Evolutionary conservation across 2,113 vertebrate genomes (phyloP).

Genomic region (Sigmodon hispidus): DNA sequence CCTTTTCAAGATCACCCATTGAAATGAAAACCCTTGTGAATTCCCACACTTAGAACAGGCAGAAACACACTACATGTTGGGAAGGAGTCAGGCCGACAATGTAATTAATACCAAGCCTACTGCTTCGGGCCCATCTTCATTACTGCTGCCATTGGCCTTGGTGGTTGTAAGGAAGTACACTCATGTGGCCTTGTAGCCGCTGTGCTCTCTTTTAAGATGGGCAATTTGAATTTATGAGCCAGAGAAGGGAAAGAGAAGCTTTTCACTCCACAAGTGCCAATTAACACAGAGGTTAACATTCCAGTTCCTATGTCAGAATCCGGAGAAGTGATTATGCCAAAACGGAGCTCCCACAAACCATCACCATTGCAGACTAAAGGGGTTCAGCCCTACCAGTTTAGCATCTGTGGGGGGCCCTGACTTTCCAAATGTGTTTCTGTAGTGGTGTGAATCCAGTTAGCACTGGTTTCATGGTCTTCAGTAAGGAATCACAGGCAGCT

Average conservation of each 20-base stretch:
- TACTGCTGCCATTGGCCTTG: neutral
- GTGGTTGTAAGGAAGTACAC: neutral
- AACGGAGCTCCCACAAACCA: neutral
- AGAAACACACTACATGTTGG: neutral
- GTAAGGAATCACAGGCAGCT: neutral
- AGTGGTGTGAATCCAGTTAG: neutral
- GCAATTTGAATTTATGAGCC: neutral
- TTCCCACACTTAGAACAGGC: neutral
- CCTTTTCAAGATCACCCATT: neutral
- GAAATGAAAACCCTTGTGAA: neutral
- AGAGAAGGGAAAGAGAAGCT: neutral
- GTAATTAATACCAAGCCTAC: neutral
- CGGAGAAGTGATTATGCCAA: neutral
- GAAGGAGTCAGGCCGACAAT: neutral
- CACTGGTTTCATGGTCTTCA: neutral
- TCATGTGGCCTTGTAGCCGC: neutral
- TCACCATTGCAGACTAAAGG: neutral
- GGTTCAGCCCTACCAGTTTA: neutral
- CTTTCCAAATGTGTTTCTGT: fast-evolving
- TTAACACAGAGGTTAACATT: neutral
- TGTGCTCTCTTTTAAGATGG: neutral
- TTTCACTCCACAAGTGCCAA: neutral
- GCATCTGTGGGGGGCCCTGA: neutral
- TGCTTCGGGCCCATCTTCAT: neutral
- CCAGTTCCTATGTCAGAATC: neutral